Evolutionary conservation across 1,140 invertebrate genomes (phyloP).

Genomic region (Telenomus remus): DNA sequence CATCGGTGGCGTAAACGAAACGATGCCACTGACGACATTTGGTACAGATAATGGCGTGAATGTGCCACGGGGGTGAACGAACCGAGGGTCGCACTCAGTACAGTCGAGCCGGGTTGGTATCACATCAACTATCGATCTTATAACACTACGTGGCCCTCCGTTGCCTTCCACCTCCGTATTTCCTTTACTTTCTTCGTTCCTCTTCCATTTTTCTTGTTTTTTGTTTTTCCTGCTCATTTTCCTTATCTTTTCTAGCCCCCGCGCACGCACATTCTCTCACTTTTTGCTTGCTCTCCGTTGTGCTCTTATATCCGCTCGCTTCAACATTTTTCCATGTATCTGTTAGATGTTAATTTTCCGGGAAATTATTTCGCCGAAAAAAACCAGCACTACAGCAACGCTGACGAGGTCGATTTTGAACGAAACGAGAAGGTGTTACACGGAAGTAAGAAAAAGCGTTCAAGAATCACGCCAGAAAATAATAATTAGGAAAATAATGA

Average conservation of each 20-base stretch:
- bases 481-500: too few species aligned
- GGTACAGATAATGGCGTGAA: constrained; percentile 75
- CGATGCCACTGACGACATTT: constrained; percentile 74
- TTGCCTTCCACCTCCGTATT: constrained; percentile 58
- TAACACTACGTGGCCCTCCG: constrained; percentile 64
- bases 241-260: constrained; percentile 50
- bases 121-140: constrained; percentile 74
- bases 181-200: constrained; percentile 41
- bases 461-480: too few species aligned
- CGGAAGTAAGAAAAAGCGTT: too few species aligned
- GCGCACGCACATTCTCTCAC: constrained; percentile 52
- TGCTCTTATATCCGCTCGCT: constrained; percentile 22
- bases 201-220: constrained; percentile 38
- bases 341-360: constrained; percentile 50
- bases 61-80: constrained; percentile 74
- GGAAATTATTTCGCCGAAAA: constrained; percentile 52
- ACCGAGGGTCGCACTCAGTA: constrained; percentile 70
- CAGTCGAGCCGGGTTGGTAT: constrained; percentile 68
- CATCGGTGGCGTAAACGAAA: constrained; percentile 69
- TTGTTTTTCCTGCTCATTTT: constrained; percentile 32
- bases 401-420: constrained; percentile 47
- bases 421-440: constrained; percentile 36
- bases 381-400: constrained; percentile 34
- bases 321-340: constrained; percentile 7
- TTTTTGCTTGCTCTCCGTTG: constrained; percentile 27